phyloP scores from a whole-genome alignment of 2,888 invertebrate genomes.

The Notodromas monacha region DNA sequence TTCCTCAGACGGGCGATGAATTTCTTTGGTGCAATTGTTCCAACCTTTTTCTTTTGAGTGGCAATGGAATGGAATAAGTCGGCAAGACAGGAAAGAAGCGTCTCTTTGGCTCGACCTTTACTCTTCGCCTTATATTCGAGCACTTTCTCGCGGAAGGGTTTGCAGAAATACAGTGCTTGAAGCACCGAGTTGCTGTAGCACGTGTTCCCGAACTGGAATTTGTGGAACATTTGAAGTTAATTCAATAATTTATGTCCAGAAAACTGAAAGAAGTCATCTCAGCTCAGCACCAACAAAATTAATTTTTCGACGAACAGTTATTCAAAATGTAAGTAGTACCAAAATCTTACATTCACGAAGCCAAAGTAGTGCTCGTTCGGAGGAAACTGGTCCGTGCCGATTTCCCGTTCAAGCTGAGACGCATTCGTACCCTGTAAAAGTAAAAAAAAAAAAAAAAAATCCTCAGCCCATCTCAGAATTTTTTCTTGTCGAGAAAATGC shows the following conservation, averaged over 20 bases:
- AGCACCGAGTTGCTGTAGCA: slow-evolving; percentile 98
- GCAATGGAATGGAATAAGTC: slow-evolving; percentile 97
- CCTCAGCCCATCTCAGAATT: too few relatives aligned
- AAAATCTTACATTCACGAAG: slow-evolving; percentile 64
- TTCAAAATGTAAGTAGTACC: neutral
- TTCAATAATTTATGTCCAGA: neutral
- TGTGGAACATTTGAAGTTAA: slow-evolving; percentile 9
- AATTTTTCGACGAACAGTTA: slow-evolving; percentile 5
- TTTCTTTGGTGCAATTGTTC: slow-evolving; percentile 96
- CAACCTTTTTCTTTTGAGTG: slow-evolving; percentile 96
- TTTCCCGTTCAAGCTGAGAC: slow-evolving; percentile 95
- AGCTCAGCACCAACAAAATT: too few relatives aligned
- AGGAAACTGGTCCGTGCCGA: slow-evolving; percentile 89
- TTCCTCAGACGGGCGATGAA: slow-evolving; percentile 90
- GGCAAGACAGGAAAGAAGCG: slow-evolving; percentile 79
- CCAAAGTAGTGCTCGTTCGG: slow-evolving; percentile 98
- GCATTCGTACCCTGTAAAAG: slow-evolving; percentile 79
- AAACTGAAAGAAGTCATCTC: neutral
- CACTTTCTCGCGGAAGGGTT: slow-evolving; percentile 92
- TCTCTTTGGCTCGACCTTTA: slow-evolving; percentile 82
- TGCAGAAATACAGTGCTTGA: slow-evolving; percentile 95
- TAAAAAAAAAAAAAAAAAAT: too few relatives aligned
- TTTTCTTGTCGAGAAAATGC: too few relatives aligned
- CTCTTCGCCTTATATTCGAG: slow-evolving; percentile 88
- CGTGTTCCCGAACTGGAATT: slow-evolving; percentile 81